Evolutionary conservation across 2,113 vertebrate species (phyloP), one percentile per base, ranked within the genome.

Genomic region (Antechinus stuartii): DNA sequence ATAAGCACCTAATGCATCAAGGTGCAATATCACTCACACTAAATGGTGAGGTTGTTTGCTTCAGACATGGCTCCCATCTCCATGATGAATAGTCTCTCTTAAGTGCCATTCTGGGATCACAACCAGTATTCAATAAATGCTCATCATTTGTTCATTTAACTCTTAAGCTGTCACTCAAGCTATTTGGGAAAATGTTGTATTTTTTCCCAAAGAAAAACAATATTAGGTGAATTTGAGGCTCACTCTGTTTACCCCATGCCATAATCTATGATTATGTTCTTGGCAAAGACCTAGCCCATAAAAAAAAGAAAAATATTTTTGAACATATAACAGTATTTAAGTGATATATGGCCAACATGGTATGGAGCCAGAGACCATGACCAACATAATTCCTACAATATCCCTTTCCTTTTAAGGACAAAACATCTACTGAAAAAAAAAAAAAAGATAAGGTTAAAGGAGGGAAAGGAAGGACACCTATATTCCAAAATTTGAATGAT

Each of bases 91-190:
- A 22, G n/a, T 84, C 35, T 42, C 68, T 84, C 68, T 42, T 76
- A 84, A 42, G 68, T 84, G 19, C 19, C n/a, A 84, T 84, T 84
- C 68, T 84, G 68, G n/a, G 68, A 42, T 2, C 68, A 84, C 68
- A 84, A 84, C 68, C n/a, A 84, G 68, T n/a, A 84, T 84, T 84
- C 68, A 84, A 84, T 84, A 84, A 84, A 84, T 84, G 68, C n/a
- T 42, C 35, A 84, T 84, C 68, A 84, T 84, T 35, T 84, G 68
- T 84, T 84, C 68, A 42, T 84, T 68, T 35, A 68, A 68, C 57
- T 68, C 27, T 68, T 84, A 23, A 84, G 68, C 68, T 84, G 68
- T 84, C n/a, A 84, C 30, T n/a, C 68, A 84, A 42, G 16, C 68
- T 84, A 84, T 42, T 42, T 84, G 68, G 68, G 42, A 84, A 84